phyloP scores from a whole-genome alignment of 2,113 vertebrate genomes.

The Leuciscus idus region DNA sequence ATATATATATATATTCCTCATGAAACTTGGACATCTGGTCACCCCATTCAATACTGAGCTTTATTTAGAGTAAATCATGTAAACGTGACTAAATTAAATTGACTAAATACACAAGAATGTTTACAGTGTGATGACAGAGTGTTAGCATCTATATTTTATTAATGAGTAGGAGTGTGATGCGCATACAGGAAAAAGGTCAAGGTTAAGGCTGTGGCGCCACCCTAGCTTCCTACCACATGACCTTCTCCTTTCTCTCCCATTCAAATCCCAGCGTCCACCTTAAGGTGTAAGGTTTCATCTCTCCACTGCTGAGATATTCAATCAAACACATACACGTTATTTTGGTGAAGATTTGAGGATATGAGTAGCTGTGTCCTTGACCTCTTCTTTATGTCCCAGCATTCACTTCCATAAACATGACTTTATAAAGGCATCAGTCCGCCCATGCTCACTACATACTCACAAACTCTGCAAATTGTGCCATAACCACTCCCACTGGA shows the following conservation, averaged over 20 bases:
- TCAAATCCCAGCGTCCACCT: background rate
- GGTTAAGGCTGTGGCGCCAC: background rate
- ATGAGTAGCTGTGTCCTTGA: background rate
- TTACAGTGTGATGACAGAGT: background rate
- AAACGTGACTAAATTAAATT: background rate
- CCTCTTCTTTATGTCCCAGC: background rate
- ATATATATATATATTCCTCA: too few relatives aligned
- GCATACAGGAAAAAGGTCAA: slow-evolving; percentile 9
- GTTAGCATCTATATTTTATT: slow-evolving; percentile 38
- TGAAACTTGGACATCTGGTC: background rate
- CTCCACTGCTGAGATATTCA: background rate
- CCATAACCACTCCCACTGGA: background rate
- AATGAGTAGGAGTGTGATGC: background rate
- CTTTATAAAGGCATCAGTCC: background rate
- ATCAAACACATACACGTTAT: background rate
- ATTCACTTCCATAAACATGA: slow-evolving; percentile 2
- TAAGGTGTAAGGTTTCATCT: slow-evolving; percentile 37
- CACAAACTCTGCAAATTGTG: background rate
- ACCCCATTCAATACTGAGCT: slow-evolving; percentile 4
- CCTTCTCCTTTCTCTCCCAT: background rate
- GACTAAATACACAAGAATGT: background rate
- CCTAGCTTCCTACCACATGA: background rate
- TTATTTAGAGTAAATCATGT: slow-evolving; percentile 33
- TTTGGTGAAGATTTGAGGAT: background rate
- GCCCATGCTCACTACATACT: background rate